A percentile compares a stretch with the other conserved stretches of the same genome.
These are phyloP conservation scores for Sisyra nigra DNA, from an alignment of 2,888 invertebrate genomes.

Conservation along the genomic window DNA sequence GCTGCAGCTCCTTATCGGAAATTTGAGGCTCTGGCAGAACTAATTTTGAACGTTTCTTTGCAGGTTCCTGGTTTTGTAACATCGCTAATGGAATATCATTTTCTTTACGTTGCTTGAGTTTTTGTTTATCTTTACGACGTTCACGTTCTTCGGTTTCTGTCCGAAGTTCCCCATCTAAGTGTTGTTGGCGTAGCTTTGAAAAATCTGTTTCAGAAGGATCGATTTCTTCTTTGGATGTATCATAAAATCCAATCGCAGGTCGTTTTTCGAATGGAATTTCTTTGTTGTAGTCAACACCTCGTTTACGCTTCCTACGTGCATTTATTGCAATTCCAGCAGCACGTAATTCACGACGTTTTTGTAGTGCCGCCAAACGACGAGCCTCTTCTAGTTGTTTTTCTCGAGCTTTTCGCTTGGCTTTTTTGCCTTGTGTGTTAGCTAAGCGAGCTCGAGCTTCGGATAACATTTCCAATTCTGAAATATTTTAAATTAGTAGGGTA, in stretches of 20 bases:
- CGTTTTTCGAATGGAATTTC: conserved; percentile 97
- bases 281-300: conserved; percentile 91
- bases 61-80: conserved; percentile 75
- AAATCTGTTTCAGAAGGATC: conserved; percentile 86
- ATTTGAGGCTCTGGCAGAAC: conserved; percentile 96
- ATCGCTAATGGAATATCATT: conserved; percentile 87
- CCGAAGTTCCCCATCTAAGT: conserved; percentile 80
- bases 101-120: conserved; percentile 88
- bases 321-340: conserved; percentile 80
- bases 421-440: conserved; percentile 96
- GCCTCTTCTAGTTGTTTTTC: conserved; percentile 99
- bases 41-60: conserved; percentile 84
- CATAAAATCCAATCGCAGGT: conserved; percentile 86
- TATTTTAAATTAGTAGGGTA: conserved; percentile 3
- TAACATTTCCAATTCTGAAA: conserved; percentile 89
- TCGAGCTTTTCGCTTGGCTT: conserved; percentile 84
- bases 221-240: conserved; percentile 76
- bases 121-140: conserved; percentile 87
- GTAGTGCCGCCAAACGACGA: conserved; percentile 83
- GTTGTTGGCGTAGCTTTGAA: conserved; percentile 75
- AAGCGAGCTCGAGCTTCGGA: conserved; percentile 96
- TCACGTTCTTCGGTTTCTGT: conserved; percentile 88
- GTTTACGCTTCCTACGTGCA: conserved; percentile 50
- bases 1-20: conserved; percentile 79
- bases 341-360: conserved; percentile 91